phyloP scores from a whole-genome alignment of 2,797 vertebrate genomes.

The Fistularia commersonii region DNA sequence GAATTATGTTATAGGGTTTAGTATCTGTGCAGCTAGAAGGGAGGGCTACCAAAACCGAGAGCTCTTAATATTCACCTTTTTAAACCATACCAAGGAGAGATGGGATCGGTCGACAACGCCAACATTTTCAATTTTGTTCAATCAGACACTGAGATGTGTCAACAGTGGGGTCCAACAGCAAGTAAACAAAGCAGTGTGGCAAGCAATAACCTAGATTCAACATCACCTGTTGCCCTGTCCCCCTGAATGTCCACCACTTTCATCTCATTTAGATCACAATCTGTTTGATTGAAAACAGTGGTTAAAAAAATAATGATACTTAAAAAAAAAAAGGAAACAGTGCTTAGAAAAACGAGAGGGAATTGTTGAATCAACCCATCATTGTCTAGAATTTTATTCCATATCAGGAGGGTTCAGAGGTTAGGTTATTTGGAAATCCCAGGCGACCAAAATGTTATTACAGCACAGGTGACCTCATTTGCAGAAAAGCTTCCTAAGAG shows the following conservation, averaged over 20 bases:
- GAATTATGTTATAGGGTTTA: conserved; percentile 23
- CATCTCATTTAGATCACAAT: conserved; percentile 66
- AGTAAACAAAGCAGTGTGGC: conserved; percentile 71
- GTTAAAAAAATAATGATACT: conserved; percentile 3
- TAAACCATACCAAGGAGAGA: conserved; percentile 56
- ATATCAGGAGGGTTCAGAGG: conserved; percentile 45
- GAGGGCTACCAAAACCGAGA: conserved; percentile 26
- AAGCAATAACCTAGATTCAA: conserved; percentile 72
- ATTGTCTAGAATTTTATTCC: not conserved
- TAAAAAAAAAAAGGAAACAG: conserved; percentile 14
- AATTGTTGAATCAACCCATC: conserved; percentile 63
- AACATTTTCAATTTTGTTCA: conserved; percentile 75
- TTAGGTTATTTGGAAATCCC: conserved; percentile 45
- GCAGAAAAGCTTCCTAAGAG: conserved; percentile 44
- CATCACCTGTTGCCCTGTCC: conserved; percentile 49
- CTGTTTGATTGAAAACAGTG: conserved; percentile 51
- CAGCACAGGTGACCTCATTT: conserved; percentile 40
- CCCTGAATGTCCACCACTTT: conserved; percentile 47
- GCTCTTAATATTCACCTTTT: conserved; percentile 53
- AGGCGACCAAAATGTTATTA: conserved; percentile 54
- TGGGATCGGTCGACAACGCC: conserved; percentile 70
- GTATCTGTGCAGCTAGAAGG: conserved; percentile 6
- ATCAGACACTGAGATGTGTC: conserved; percentile 74
- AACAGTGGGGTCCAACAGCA: conserved; percentile 68
- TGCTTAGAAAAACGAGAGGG: conserved; percentile 24